These are phyloP conservation scores for Phylloscopus collybita DNA, from an alignment of 2,797 vertebrate genomes.

Conservation along the genomic window DNA sequence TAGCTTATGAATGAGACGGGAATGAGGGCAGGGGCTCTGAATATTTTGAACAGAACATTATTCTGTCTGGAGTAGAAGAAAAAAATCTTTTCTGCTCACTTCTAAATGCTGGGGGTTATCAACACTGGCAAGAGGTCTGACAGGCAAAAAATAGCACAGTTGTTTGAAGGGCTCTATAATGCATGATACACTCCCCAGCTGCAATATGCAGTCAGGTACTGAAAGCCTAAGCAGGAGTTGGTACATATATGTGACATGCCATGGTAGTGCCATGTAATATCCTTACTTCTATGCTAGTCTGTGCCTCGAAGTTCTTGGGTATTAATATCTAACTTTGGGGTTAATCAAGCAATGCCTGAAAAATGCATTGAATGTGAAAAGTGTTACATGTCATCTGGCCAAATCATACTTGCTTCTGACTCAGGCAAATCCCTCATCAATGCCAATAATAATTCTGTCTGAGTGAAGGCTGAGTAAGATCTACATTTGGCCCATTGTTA, in stretches of 20 bases:
- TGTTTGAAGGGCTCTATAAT: conserved; percentile 43
- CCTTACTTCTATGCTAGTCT: background rate
- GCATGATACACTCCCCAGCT: conserved; percentile 2
- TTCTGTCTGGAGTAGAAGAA: background rate
- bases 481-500: conserved; percentile 36
- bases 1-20: background rate
- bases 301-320: conserved; percentile 17
- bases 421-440: conserved; percentile 43
- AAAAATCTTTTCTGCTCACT: conserved; percentile 53
- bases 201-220: background rate
- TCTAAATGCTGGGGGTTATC: conserved; percentile 47
- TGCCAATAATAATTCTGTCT: conserved; percentile 59
- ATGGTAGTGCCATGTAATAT: background rate
- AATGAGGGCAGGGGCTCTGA: background rate
- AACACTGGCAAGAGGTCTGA: conserved; percentile 44
- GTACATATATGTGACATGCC: background rate
- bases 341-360: conserved; percentile 38
- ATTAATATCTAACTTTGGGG: conserved; percentile 36
- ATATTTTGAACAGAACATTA: background rate
- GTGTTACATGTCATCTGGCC: conserved; percentile 40
- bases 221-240: background rate
- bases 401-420: conserved; percentile 49
- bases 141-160: background rate
- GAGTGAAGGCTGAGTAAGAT: conserved; percentile 54
- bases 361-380: conserved; percentile 59